These are phyloP conservation scores for Agelaius phoeniceus DNA, from an alignment of 2,113 vertebrate genomes.

Conservation along the genomic window DNA sequence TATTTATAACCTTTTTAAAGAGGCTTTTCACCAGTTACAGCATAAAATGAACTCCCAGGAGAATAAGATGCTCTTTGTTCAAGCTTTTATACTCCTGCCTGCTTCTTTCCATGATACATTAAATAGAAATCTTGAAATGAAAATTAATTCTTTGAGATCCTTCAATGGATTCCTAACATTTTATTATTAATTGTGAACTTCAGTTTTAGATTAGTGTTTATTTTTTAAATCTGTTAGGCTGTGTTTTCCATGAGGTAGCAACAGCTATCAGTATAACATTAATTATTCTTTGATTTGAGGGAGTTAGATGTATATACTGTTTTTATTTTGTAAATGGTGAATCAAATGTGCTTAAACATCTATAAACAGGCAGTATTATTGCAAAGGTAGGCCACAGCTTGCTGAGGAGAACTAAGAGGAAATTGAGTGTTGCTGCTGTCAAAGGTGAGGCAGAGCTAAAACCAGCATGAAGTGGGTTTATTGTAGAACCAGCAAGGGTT, in stretches of 20 bases:
- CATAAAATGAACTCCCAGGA: conserved; percentile 5
- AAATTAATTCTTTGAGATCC: background rate
- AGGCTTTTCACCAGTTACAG: conserved; percentile 19
- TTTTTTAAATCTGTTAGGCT: background rate
- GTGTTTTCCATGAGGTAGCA: background rate
- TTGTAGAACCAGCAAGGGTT: background rate
- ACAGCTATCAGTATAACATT: background rate
- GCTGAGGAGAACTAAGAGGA: background rate
- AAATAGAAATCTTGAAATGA: background rate
- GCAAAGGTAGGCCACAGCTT: background rate
- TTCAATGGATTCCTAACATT: background rate
- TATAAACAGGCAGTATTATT: background rate
- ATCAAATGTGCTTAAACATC: background rate
- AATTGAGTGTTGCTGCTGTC: background rate
- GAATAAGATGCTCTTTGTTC: background rate
- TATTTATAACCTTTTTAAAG: conserved; percentile 46
- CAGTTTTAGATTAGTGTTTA: background rate
- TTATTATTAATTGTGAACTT: background rate
- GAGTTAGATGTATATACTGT: background rate
- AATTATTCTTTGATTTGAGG: background rate
- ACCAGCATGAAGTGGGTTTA: background rate
- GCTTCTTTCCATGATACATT: background rate
- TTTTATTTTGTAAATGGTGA: background rate
- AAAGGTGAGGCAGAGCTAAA: background rate
- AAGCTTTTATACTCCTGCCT: background rate